Percentiles rank a stretch among this genome's conserved stretches.
These are phyloP conservation scores for Epinephelus awoara DNA, from an alignment of 2,797 vertebrate species.

Conservation along the genomic window DNA sequence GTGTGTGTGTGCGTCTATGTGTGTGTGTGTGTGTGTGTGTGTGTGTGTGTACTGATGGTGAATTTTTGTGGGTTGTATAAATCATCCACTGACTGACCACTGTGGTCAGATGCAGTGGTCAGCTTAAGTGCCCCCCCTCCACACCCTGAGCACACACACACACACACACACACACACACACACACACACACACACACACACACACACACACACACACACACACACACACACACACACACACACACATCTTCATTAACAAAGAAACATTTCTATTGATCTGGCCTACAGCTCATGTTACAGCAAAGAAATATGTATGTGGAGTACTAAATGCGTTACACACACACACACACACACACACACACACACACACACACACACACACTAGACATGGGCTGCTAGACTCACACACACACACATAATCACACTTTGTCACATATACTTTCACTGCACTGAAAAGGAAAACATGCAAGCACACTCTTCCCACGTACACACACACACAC, in stretches of 20 bases:
- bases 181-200: constrained; percentile 76
- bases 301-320: constrained; percentile 80
- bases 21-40: constrained; percentile 30
- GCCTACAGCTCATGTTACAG: constrained; percentile 90
- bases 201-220: constrained; percentile 84
- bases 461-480: constrained; percentile 60
- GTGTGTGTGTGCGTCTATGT: constrained; percentile 23
- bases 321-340: constrained; percentile 71
- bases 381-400: background rate
- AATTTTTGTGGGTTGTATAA: constrained; percentile 76
- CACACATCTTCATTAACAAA: constrained; percentile 99
- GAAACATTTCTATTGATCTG: constrained; percentile 98
- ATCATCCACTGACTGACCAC: constrained; percentile 77
- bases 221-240: constrained; percentile 56
- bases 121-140: constrained; percentile 61
- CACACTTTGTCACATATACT: constrained; percentile 39
- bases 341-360: constrained; percentile 36
- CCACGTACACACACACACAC: background rate
- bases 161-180: constrained; percentile 71
- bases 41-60: constrained; percentile 28
- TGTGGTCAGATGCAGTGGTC: constrained; percentile 81
- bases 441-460: constrained; percentile 49
- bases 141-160: background rate
- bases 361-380: constrained; percentile 46
- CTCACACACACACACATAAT: constrained; percentile 27